These are phyloP conservation scores for Sarcophaga peregrina DNA, from an alignment of 1,140 invertebrate genomes.

Conservation along the genomic window DNA sequence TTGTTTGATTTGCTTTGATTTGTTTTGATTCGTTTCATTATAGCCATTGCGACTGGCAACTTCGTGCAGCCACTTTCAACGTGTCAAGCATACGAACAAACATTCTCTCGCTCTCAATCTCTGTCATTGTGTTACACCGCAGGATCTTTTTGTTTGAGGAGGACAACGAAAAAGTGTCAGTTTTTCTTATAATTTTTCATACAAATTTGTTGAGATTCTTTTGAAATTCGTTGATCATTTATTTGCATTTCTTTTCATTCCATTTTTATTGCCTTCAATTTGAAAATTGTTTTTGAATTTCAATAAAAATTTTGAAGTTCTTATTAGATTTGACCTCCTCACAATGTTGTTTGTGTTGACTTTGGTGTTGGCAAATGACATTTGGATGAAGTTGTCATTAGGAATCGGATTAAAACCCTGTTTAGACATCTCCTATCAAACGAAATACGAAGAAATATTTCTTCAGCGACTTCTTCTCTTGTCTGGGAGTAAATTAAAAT, in stretches of 20 bases:
- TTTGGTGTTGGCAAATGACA: too few species aligned
- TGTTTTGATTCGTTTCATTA: neutral
- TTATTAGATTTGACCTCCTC: neutral
- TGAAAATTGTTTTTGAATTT: neutral
- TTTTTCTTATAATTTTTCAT: neutral
- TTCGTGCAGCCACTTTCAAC: neutral
- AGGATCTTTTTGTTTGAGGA: conserved; percentile 17
- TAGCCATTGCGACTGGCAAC: too few species aligned
- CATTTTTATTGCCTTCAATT: neutral
- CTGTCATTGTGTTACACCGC: neutral
- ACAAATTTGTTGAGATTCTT: conserved; percentile 25
- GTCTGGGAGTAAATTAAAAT: too few species aligned
- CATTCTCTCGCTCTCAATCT: neutral
- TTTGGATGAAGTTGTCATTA: too few species aligned
- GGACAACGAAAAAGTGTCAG: neutral
- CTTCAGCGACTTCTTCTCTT: too few species aligned
- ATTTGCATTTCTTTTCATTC: neutral
- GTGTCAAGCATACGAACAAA: conserved; percentile 4
- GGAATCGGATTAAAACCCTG: too few species aligned
- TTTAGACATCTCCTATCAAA: too few species aligned
- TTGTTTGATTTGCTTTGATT: neutral
- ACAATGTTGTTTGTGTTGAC: neutral
- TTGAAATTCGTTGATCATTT: neutral
- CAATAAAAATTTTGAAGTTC: neutral
- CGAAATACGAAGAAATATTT: too few species aligned